Base-by-base conservation (phyloP, 2,888 invertebrate genomes). In the Mellilla xanthometata region DNA sequence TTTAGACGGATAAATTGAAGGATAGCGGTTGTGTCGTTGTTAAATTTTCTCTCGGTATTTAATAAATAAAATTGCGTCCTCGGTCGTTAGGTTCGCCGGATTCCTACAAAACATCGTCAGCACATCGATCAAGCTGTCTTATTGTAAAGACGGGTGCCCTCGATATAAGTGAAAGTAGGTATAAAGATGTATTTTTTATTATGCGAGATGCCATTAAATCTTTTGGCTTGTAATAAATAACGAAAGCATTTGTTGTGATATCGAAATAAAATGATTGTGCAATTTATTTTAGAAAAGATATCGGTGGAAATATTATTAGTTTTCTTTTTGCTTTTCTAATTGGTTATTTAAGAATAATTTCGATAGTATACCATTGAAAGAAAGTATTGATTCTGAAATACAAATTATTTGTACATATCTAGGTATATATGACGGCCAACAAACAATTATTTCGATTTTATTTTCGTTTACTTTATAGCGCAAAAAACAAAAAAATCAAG, bases 71-170 rank as follows among this genome's bases (percentile, higher is more conserved):
- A 71, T 65, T 59, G 62, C 61, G 64, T 61, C 67, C 65, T 72
- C 67, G 60, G 68, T 72, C 71, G 70, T 72, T 72, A 71, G 65
- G 68, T 67, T 68, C 67, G 65, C 59, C 47, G 62, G 65, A 69
- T 65, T 75, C 67, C 65, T 62, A 76, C 72, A 76, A 78, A 76
- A 76, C 75, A 76, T 76, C 72, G 72, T 63, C 68, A 77, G 72
- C 73, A 61, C 81, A 82, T 83, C 81, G 71, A 82, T 83, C 83
- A 83, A 81, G 63, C 74, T 76, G 81, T 78, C 80, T 74, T 74
- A 67, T 73, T 72, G 72, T 75, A 81, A 77, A 78, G 81, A 76
- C 71, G 72, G 71, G 68, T 69, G 54, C 71, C 64, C 54, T 66
- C 60, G 51, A 62, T 70, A 70, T 72, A 71, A 69, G 65, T n/a